phyloP scores from a whole-genome alignment of 2,113 vertebrate species.

The Brachypodius melanocephalos region DNA sequence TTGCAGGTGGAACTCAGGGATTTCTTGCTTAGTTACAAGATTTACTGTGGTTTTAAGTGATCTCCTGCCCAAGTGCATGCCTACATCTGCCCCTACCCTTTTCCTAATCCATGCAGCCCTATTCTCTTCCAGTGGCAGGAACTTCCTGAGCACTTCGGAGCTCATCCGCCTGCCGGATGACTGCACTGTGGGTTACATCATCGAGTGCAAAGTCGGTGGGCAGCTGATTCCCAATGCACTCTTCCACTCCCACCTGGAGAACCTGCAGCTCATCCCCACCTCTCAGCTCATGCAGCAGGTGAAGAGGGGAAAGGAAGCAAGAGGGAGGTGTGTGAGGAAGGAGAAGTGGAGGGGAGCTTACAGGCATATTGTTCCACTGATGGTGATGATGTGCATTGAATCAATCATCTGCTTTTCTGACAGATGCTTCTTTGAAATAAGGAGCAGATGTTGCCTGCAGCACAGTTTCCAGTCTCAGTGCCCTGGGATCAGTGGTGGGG shows the following conservation, averaged over 20 bases:
- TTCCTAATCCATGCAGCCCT: not conserved
- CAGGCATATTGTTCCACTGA: not conserved
- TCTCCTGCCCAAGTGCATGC: not conserved
- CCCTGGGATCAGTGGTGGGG: not conserved
- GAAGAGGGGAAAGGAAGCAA: not conserved
- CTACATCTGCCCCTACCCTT: not conserved
- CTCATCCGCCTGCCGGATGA: slow-evolving; percentile 88
- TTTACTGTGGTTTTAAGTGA: not conserved
- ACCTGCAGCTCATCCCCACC: slow-evolving; percentile 79
- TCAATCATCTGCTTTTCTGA: not conserved
- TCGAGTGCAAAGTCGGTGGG: slow-evolving; percentile 80
- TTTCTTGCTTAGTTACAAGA: not conserved
- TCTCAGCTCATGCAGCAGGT: slow-evolving; percentile 76
- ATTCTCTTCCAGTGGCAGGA: slow-evolving; percentile 71
- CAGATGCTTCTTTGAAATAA: not conserved
- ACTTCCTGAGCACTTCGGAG: slow-evolving; percentile 81
- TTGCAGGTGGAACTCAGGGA: not conserved
- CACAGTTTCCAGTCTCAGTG: not conserved
- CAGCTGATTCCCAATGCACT: slow-evolving; percentile 79
- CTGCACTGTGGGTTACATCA: slow-evolving; percentile 91
- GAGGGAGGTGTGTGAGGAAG: not conserved
- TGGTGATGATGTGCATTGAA: not conserved
- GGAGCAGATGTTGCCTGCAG: not conserved
- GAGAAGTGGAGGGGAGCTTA: not conserved
- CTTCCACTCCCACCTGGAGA: slow-evolving; percentile 94